Base-by-base conservation (phyloP, 2,113 vertebrate genomes). In the Osmerus mordax region DNA sequence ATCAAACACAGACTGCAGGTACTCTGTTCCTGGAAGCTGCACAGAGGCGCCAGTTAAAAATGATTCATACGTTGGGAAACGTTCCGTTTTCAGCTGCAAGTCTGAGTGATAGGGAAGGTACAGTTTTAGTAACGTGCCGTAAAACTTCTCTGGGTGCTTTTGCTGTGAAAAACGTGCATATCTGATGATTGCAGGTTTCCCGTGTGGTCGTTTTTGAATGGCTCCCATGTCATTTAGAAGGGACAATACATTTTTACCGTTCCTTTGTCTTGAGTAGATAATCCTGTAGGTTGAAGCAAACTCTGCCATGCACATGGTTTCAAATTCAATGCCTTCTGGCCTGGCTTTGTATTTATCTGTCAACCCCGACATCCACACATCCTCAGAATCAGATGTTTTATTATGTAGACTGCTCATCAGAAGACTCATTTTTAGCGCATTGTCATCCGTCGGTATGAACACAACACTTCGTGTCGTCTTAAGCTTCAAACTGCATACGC, bases 121-220 rank as follows among this genome's bases (percentile, higher is more conserved):
- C 53, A 70, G 61, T 32, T 69, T 75, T 18, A 77, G 51, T 5
- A 80, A 23, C 0, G 70, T 73, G 23, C 67, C 56, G 29, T 68
- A 80, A 29, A 69, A 72, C 25, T 76, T 79, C 23, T 79, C 73
- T 63, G 74, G 71, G 6, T 52, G 3, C 58, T 76, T 80, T 9
- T 66, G 15, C 25, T 70, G 28, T 60, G 69, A 79, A 21, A 80
- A 77, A 18, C 71, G 66, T 5, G 78, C 55, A 67, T 58, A 80
- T 13, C 58, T 21, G n/a, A n/a, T n/a, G n/a, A n/a, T n/a, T n/a
- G n/a, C n/a, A n/a, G n/a, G n/a, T n/a, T n/a, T n/a, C n/a, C n/a
- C n/a, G n/a, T n/a, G n/a, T n/a, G n/a, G n/a, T n/a, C n/a, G n/a
- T n/a, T n/a, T n/a, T n/a, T n/a, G n/a, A n/a, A n/a, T n/a, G n/a